These are phyloP conservation scores for Tipula lateralis DNA, from an alignment of 2,888 invertebrate species.

Conservation along the genomic window DNA sequence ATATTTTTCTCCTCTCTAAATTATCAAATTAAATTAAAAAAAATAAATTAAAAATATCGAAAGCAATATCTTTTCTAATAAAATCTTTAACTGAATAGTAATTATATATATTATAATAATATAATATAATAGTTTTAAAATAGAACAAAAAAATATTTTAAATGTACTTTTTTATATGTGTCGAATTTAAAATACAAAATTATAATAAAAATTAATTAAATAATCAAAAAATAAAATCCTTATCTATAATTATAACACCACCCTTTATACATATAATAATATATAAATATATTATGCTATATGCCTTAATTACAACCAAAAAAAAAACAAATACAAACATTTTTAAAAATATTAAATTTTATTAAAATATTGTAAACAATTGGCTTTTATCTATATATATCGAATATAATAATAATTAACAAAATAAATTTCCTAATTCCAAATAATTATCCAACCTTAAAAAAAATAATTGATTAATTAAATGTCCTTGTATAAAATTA, in stretches of 20 bases:
- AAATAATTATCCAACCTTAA: background rate
- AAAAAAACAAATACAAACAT: too few species aligned
- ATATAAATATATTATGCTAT: background rate
- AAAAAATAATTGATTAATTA: background rate
- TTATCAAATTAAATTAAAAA: background rate
- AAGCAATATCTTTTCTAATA: background rate
- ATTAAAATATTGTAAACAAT: background rate
- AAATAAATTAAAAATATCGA: background rate
- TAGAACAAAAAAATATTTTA: background rate
- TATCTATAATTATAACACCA: slow-evolving; percentile 8
- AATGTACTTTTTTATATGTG: background rate
- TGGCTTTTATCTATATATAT: background rate
- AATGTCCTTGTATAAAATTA: background rate
- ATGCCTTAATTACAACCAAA: slow-evolving; percentile 12
- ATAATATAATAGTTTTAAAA: too few species aligned
- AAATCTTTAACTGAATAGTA: background rate
- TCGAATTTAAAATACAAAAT: background rate
- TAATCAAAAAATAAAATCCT: background rate
- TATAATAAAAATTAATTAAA: slow-evolving; percentile 12
- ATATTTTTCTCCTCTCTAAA: background rate
- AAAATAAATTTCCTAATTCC: background rate
- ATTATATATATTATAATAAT: background rate
- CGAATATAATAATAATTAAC: background rate
- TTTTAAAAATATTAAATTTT: background rate
- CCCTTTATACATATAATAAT: background rate